Conservation (phyloP, 2,888 invertebrate genomes). For the Epinotia ramella region DNA sequence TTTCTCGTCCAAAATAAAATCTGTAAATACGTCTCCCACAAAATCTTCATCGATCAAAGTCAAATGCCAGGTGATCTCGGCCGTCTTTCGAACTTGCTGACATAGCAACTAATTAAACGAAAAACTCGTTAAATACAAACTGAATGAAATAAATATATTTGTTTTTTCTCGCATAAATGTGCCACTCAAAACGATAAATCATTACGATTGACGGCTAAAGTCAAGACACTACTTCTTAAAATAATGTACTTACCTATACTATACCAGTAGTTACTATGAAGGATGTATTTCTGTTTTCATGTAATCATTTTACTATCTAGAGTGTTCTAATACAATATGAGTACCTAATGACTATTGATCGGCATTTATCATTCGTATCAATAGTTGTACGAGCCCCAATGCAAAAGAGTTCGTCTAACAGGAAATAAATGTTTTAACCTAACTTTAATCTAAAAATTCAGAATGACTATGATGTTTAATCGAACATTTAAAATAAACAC, state of each 20-base stretch:
- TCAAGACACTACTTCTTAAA: conserved; percentile 27
- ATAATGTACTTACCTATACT: conserved; percentile 1
- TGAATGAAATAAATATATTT: conserved; percentile 11
- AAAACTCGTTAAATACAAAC: conserved; percentile 10
- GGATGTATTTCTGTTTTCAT: conserved; percentile 24
- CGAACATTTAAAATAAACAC: too few species aligned
- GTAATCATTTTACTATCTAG: conserved; percentile 23
- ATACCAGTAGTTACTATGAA: conserved; percentile 22
- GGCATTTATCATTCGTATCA: conserved; percentile 23
- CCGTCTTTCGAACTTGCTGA: conserved; percentile 13
- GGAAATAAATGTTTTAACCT: too few species aligned
- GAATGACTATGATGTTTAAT: too few species aligned
- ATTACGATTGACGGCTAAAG: conserved; percentile 11
- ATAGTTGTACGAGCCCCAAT: too few species aligned
- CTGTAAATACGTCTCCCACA: conserved; percentile 22
- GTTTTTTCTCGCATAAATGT: conserved; percentile 11
- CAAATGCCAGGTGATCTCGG: conserved; percentile 9
- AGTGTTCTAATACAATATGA: background rate
- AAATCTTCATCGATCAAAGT: conserved; percentile 20
- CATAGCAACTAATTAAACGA: conserved; percentile 19
- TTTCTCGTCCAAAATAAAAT: conserved; percentile 25
- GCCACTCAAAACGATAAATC: conserved; percentile 11
- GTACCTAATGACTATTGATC: background rate
- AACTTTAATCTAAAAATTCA: too few species aligned
- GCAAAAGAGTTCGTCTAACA: too few species aligned